Conservation (phyloP, 2,797 vertebrate species). For the Sebastolobus altivelis region DNA sequence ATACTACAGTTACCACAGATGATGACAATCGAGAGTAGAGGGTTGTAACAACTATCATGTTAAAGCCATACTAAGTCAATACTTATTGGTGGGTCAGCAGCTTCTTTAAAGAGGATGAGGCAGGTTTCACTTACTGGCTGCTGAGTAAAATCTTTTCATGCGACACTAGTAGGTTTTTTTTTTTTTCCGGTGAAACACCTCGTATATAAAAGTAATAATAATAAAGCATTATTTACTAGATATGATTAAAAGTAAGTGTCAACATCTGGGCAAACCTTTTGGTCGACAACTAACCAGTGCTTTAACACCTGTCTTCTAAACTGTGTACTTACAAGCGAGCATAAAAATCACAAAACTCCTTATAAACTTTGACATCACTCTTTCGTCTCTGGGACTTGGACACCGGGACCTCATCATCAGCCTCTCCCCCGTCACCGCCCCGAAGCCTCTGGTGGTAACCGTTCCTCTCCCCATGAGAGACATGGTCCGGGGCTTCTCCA, state of each 20-base stretch:
- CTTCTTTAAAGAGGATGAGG: neutral
- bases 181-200: neutral
- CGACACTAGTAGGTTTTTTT: neutral
- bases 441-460: constrained; percentile 72
- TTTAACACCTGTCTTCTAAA: neutral
- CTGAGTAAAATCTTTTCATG: neutral
- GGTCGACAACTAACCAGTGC: neutral
- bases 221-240: neutral
- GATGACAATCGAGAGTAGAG: neutral
- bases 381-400: constrained; percentile 93
- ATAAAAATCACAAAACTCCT: constrained; percentile 99
- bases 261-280: neutral
- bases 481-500: constrained; percentile 77
- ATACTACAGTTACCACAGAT: neutral
- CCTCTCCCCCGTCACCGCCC: constrained; percentile 76
- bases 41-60: neutral
- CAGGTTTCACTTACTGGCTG: neutral
- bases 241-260: too few relatives aligned
- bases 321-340: constrained; percentile 94
- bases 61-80: neutral
- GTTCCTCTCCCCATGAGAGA: constrained; percentile 65
- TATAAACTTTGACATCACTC: constrained; percentile 96
- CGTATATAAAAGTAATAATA: neutral
- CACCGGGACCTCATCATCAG: constrained; percentile 86
- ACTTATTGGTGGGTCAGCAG: neutral